phyloP scores from a whole-genome alignment of 2,113 vertebrate genomes.

The Crocuta crocuta region DNA sequence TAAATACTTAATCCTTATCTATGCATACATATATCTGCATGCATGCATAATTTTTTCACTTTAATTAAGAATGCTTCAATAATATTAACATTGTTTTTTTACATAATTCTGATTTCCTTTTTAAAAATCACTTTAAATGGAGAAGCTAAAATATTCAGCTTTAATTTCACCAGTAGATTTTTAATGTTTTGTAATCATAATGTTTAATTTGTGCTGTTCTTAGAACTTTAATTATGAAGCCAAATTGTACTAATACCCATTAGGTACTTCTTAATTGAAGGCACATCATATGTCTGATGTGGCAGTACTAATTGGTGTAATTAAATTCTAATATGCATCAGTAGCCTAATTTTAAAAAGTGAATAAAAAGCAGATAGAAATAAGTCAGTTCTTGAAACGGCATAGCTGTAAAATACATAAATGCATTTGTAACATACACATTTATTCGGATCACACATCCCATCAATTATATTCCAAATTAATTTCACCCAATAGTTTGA shows the following conservation, averaged over 20 bases:
- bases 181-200: constrained; percentile 88
- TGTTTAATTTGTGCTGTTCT: constrained; percentile 87
- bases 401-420: constrained; percentile 54
- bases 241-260: constrained; percentile 89
- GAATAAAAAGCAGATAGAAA: constrained; percentile 79
- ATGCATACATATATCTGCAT: background rate
- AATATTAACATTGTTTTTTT: constrained; percentile 46
- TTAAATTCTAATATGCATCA: constrained; percentile 89
- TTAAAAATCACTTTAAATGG: constrained; percentile 66
- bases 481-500: background rate
- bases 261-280: constrained; percentile 88
- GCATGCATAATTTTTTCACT: background rate
- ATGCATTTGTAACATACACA: background rate
- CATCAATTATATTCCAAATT: constrained; percentile 53
- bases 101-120: constrained; percentile 58
- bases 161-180: constrained; percentile 79
- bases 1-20: background rate
- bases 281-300: constrained; percentile 88
- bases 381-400: constrained; percentile 75
- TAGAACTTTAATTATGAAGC: constrained; percentile 89
- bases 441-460: background rate
- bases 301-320: constrained; percentile 88
- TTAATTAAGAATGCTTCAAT: constrained; percentile 42
- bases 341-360: constrained; percentile 84
- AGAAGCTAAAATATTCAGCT: constrained; percentile 77